Conservation (phyloP, 2,888 invertebrate species). For the Hyposoter didymator region DNA sequence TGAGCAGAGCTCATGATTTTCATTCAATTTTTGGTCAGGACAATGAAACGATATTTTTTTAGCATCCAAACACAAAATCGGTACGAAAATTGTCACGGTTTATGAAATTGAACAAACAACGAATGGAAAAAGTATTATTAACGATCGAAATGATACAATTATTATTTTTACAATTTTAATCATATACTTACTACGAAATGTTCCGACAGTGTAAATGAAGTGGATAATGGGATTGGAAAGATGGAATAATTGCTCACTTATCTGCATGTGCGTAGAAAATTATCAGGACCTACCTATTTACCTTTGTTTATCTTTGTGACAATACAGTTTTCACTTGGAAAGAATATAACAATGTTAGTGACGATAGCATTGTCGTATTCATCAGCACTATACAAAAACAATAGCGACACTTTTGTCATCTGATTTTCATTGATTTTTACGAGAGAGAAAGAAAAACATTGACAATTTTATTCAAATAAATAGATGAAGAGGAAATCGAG, state of each 20-base stretch:
- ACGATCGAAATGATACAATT: background rate
- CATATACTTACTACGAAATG: background rate
- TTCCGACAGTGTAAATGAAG: background rate
- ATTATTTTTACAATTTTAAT: background rate
- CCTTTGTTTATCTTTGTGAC: background rate
- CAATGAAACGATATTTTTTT: too few species aligned
- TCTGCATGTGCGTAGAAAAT: background rate
- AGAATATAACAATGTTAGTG: background rate
- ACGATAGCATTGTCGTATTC: background rate
- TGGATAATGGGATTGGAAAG: background rate
- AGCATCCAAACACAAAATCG: too few species aligned
- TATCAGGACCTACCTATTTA: background rate
- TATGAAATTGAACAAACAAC: too few species aligned
- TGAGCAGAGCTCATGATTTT: too few species aligned
- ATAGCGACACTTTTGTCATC: background rate
- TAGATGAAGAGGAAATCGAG: too few species aligned
- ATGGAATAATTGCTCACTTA: background rate
- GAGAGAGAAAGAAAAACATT: too few species aligned
- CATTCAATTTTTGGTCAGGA: too few species aligned
- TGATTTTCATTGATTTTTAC: background rate
- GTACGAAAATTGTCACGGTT: too few species aligned
- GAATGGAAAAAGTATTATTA: background rate
- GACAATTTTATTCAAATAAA: too few species aligned
- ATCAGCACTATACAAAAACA: background rate
- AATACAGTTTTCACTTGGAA: background rate